Evolutionary conservation across 37 sponge, comb jelly and placozoan genomes (phyloP), one percentile per base, ranked within the genome.

Genomic region (Theonella swinhoei): DNA sequence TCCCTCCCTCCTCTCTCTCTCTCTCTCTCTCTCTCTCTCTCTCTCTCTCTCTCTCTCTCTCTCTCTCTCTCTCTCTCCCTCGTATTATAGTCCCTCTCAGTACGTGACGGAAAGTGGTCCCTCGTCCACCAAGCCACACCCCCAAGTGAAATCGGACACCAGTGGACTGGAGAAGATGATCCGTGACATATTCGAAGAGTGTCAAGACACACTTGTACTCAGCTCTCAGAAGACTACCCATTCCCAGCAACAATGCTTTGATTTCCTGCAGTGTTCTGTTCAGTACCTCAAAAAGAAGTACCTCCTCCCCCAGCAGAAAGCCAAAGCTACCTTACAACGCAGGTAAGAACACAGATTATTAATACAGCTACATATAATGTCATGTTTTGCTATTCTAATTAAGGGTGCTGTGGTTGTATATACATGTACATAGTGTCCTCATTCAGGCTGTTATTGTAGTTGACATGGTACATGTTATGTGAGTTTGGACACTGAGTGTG

Each of bases 201-300:
- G 14, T 14, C 11, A 7, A 14, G 54, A 47, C 54, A 7, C 54
- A 17, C 54, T 47, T 14, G 7, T 17, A 7, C 54, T 47, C 11
- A 14, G 54, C 11, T 14, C 54, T 7, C 7, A 47, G 54, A 17
- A 7, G 54, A 14, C 54, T 14, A 69, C 36, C 4, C 20, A 22
- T 17, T 26, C 76, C 22, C 86, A 86, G 72, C 35, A 69, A 30
- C 79, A 86, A 8, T 70, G 78, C 42, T 78, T 43, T 73, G 24
- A 62, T 11, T 86, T 71, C 65, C 63, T 86, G 30, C 31, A 28
- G 22, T 0, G 39, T 0, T 28, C 19, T 24, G 61, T 78, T 17
- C 36, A 70, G 36, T 22, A 62, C 1, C 39, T 78, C 34, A 70
- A 28, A n/a, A 8, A 62, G 5, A 8, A 25, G 25, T 40, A 54